A percentile compares a stretch with the other conserved stretches of the same genome.
Conservation (phyloP, 2,888 invertebrate species). For the Lycia hirtaria region DNA sequence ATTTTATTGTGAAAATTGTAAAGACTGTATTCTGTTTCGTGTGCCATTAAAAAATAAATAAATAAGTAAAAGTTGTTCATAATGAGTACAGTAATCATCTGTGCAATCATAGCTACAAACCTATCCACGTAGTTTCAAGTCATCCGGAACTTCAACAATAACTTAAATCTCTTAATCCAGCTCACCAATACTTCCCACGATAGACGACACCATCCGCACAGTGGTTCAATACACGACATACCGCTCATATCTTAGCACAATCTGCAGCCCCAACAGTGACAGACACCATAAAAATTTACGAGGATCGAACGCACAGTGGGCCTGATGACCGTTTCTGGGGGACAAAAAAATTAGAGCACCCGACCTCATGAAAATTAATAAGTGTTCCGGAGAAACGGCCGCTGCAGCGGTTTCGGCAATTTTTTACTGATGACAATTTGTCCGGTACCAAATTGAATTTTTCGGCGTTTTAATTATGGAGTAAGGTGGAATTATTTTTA, state of each 20-base stretch:
- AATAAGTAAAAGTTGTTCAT: too few species aligned
- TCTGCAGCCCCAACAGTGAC: conserved; percentile 43
- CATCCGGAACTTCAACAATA: too few species aligned
- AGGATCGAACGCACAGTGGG: conserved; percentile 51
- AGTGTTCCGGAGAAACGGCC: conserved; percentile 48
- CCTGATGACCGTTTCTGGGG: conserved; percentile 27
- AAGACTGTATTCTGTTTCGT: too few species aligned
- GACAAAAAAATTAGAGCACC: conserved; percentile 52
- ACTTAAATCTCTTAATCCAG: too few species aligned
- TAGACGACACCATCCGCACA: conserved; percentile 4
- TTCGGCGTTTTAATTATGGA: conserved; percentile 51
- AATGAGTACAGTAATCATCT: too few species aligned
- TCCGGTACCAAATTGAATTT: conserved; percentile 56
- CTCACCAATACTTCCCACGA: conserved; percentile 12
- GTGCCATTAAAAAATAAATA: too few species aligned
- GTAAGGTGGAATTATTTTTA: conserved; percentile 37
- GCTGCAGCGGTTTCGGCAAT: conserved; percentile 36
- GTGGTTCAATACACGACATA: conserved; percentile 32
- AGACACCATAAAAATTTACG: conserved; percentile 53
- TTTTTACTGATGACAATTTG: conserved; percentile 54
- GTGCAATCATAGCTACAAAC: too few species aligned
- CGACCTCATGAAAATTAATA: conserved; percentile 53
- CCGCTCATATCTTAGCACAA: conserved; percentile 45
- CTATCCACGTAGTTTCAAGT: too few species aligned
- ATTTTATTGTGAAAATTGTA: too few species aligned